Evolutionary conservation across 2,888 invertebrate genomes (phyloP), one percentile per base, ranked within the genome.

Genomic region (Brachynemurus nebulosus): DNA sequence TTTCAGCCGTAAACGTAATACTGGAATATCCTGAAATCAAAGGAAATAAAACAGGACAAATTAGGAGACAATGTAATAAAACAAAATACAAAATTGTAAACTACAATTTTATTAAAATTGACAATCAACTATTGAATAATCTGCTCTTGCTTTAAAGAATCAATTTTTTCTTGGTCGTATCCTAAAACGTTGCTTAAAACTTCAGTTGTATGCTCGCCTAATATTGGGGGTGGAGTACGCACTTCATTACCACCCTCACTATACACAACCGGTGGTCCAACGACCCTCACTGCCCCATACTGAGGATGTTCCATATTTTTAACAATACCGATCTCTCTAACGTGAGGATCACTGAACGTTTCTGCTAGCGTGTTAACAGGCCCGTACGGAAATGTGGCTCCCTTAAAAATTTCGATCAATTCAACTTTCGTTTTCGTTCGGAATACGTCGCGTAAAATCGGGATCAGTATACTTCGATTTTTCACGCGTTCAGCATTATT

Each of bases 281-380:
- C 84, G 4, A 89, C 64, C 59, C 80, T 84, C 2, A 95, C 67
- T 12, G 59, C 63, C 0, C 86, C 88, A 17, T 78, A 78, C 21
- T 67, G 67, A 0, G 80, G 70, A 64, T 92, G 88, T 0, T 69
- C 59, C 48, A 89, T 51, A 47, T 76, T 76, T 60, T 85, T 74
- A 0, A 89, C 83, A 44, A 89, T 58, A n/a, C 68, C 72, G 47
- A 82, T 78, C 2, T 73, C 70, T 50, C 74, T 71, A 0, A 95
- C 76, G 64, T 96, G 96, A 2, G 82, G 80, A 68, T 96, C 91
- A 41, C 78, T 71, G 61, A 96, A 96, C 0, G 86, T 88, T 64
- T 89, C 78, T 49, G 74, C 66, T 63, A 96, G 78, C 34, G 72
- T 79, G 65, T 97, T 96, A 3, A 97, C 78, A 0, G 92, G 91